These are phyloP conservation scores for Hipposideros armiger DNA, from an alignment of 2,113 vertebrate genomes.

Conservation along the genomic window DNA sequence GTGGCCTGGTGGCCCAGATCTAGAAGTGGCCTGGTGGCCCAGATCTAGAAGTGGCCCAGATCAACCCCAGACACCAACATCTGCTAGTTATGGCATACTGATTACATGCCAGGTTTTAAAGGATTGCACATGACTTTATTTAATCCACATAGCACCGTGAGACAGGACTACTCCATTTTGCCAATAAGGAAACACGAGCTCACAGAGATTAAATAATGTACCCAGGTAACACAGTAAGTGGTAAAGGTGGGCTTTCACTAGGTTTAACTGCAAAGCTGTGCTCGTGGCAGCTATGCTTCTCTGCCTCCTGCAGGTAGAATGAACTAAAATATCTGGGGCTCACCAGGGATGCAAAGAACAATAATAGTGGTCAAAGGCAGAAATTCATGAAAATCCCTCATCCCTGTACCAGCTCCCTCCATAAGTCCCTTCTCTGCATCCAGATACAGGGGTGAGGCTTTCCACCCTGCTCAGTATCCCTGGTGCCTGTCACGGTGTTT, in stretches of 20 bases:
- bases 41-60: neutral
- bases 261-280: neutral
- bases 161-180: neutral
- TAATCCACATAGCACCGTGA: neutral
- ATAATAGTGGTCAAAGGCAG: neutral
- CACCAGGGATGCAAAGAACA: too few species aligned
- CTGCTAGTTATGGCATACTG: neutral
- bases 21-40: neutral
- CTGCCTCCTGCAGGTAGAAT: neutral
- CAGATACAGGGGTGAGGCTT: neutral
- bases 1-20: neutral
- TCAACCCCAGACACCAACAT: neutral
- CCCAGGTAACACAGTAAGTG: neutral
- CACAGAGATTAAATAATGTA: neutral
- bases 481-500: neutral
- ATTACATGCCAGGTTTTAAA: neutral
- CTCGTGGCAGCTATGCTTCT: neutral
- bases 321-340: neutral
- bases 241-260: neutral
- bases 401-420: neutral
- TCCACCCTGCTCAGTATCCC: neutral
- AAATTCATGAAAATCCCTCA: neutral
- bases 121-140: neutral
- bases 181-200: neutral
- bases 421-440: neutral